Conservation (phyloP, 1,140 invertebrate species). For the Scaptomyza hsui region DNA sequence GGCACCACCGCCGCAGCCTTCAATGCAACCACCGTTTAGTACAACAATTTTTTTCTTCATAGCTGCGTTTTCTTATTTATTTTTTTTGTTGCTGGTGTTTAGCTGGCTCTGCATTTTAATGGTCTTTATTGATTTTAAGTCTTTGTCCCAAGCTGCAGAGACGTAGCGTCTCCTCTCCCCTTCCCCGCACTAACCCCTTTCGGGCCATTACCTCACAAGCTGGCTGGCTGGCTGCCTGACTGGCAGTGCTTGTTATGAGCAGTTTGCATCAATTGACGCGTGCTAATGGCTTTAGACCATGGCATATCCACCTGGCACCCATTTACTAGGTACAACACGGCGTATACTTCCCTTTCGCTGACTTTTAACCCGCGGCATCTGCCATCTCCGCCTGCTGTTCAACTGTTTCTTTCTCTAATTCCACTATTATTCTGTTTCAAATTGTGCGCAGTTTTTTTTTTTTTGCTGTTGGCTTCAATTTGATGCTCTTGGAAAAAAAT, state of each 20-base stretch:
- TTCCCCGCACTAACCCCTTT: not conserved
- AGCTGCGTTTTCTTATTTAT: not conserved
- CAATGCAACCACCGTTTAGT: slow-evolving; percentile 20
- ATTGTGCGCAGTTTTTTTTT: slow-evolving; percentile 1
- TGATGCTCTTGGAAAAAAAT: not conserved
- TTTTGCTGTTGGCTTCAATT: slow-evolving; percentile 8
- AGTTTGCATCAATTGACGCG: slow-evolving; percentile 67
- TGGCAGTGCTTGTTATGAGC: slow-evolving; percentile 61
- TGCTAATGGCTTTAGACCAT: slow-evolving; percentile 50
- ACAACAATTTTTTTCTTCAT: slow-evolving; percentile 1
- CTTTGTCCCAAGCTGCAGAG: slow-evolving; percentile 31
- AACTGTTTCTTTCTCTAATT: slow-evolving; percentile 1
- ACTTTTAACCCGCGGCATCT: slow-evolving; percentile 25
- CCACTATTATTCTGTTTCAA: slow-evolving; percentile 25
- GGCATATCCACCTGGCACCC: slow-evolving; percentile 26
- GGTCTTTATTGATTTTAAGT: slow-evolving; percentile 76
- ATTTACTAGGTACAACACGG: not conserved
- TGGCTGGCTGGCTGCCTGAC: not conserved
- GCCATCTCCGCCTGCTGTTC: not conserved
- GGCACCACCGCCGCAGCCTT: slow-evolving; percentile 26
- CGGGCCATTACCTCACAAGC: slow-evolving; percentile 1
- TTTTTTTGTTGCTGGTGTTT: slow-evolving; percentile 30
- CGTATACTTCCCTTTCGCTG: slow-evolving; percentile 1
- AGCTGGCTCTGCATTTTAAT: slow-evolving; percentile 69
- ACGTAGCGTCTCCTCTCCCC: slow-evolving; percentile 6